Conservation (phyloP, 1,140 invertebrate genomes). For the Drosophila sp. region DNA sequence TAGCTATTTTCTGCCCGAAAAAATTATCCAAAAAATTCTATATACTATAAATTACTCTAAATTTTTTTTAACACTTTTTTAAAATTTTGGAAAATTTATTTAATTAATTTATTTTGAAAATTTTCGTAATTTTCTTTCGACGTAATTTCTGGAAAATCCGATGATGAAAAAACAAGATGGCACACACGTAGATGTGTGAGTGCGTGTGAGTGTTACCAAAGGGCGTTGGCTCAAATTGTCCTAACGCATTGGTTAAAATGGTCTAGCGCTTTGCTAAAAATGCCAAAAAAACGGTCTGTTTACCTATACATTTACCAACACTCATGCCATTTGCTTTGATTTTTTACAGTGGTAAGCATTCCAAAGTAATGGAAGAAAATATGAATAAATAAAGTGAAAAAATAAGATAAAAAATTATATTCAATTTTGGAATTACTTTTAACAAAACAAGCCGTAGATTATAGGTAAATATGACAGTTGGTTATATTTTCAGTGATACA, state of each 20-base stretch:
- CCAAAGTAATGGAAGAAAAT: neutral
- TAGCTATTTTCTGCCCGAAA: constrained; percentile 11
- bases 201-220: constrained; percentile 16
- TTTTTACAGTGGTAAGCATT: neutral
- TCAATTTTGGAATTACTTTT: no score
- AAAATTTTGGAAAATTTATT: constrained; percentile 50
- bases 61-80: constrained; percentile 28
- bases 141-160: constrained; percentile 79
- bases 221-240: neutral
- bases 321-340: neutral
- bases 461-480: no score
- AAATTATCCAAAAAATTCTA: constrained; percentile 48
- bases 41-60: constrained; percentile 20
- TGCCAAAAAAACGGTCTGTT: neutral
- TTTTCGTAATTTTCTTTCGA: constrained; percentile 64
- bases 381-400: no score
- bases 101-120: constrained; percentile 33
- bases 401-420: no score
- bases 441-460: no score
- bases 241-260: constrained; percentile 24
- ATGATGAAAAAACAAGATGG: constrained; percentile 71
- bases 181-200: constrained; percentile 41
- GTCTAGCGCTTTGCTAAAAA: neutral
- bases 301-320: neutral
- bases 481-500: no score